These are phyloP conservation scores for Crocidura indochinensis DNA, from an alignment of 2,797 vertebrate genomes.

Conservation along the genomic window DNA sequence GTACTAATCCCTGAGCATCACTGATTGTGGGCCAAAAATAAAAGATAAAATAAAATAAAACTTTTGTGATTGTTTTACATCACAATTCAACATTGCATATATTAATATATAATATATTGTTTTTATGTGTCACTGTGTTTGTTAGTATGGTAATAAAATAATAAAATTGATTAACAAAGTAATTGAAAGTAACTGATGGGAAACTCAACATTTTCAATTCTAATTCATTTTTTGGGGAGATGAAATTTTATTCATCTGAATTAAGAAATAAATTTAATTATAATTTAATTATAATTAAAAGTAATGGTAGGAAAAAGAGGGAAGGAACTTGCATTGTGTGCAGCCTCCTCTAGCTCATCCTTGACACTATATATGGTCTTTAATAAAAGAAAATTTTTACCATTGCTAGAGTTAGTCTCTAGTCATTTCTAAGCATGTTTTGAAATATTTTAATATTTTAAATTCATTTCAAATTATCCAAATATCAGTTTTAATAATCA, in stretches of 20 bases:
- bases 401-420: neutral
- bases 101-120: neutral
- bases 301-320: too few species aligned
- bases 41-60: neutral
- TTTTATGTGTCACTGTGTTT: neutral
- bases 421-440: slow-evolving; percentile 23
- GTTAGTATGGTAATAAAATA: neutral
- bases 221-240: neutral
- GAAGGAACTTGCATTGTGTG: too few species aligned
- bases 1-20: too few species aligned
- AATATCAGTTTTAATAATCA: neutral
- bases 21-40: too few species aligned
- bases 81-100: neutral
- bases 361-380: too few species aligned
- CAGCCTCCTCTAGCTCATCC: too few species aligned
- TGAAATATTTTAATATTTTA: neutral
- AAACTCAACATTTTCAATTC: neutral
- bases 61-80: neutral
- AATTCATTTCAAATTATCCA: neutral
- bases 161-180: neutral
- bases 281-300: neutral
- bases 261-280: neutral
- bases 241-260: neutral
- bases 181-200: neutral
- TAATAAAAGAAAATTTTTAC: too few species aligned